These are phyloP conservation scores for Patagioenas fasciata DNA, from an alignment of 2,113 vertebrate species.

Conservation along the genomic window DNA sequence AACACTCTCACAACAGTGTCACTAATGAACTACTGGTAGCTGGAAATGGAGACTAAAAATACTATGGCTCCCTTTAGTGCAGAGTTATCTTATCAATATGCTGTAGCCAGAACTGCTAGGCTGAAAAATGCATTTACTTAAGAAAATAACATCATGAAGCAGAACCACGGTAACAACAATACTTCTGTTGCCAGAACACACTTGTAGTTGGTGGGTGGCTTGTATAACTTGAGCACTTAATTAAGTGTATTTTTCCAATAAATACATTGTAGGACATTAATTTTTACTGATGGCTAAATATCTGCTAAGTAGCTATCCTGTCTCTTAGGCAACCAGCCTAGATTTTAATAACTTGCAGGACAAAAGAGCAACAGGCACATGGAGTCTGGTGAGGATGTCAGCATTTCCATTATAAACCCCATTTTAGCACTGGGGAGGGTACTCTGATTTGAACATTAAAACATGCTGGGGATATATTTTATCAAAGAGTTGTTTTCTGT, in stretches of 20 bases:
- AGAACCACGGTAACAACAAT: slow-evolving; percentile 31
- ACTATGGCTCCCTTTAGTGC: background rate
- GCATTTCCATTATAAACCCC: slow-evolving; percentile 37
- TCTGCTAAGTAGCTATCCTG: slow-evolving; percentile 49
- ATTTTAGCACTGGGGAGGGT: background rate
- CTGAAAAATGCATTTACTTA: slow-evolving; percentile 49
- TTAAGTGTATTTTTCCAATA: slow-evolving; percentile 54
- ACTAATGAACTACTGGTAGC: slow-evolving; percentile 52
- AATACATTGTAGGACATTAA: slow-evolving; percentile 45
- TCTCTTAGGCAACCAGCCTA: slow-evolving; percentile 55
- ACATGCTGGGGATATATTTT: slow-evolving; percentile 23
- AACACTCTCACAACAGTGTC: slow-evolving; percentile 34
- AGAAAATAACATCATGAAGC: slow-evolving; percentile 29
- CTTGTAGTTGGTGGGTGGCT: slow-evolving; percentile 41
- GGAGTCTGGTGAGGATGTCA: slow-evolving; percentile 23
- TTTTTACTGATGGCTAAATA: slow-evolving; percentile 66
- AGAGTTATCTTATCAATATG: slow-evolving; percentile 42
- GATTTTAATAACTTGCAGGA: slow-evolving; percentile 50
- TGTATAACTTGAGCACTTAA: slow-evolving; percentile 49
- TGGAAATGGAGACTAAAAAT: slow-evolving; percentile 55
- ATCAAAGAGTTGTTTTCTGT: background rate
- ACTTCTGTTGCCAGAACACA: slow-evolving; percentile 41
- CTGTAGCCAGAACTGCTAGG: slow-evolving; percentile 30
- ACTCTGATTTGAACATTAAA: slow-evolving; percentile 27
- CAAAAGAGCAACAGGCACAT: slow-evolving; percentile 4